Base-by-base conservation (phyloP, 2,888 invertebrate species). In the Dryobotodes eremita region DNA sequence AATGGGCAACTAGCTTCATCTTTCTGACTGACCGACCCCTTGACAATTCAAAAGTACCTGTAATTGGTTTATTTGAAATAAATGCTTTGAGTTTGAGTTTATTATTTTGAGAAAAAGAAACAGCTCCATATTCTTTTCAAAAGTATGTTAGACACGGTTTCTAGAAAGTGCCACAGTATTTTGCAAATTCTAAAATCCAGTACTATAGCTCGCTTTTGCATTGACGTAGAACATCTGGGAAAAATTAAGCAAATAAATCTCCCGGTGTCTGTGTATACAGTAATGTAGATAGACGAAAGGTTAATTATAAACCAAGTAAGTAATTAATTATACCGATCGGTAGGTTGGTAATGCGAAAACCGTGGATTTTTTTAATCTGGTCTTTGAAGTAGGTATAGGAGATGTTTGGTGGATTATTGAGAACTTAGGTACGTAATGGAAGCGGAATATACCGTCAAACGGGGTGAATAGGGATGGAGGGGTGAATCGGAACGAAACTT, bases 281-380 rank as follows among this genome's bases (percentile, higher is more conserved):
- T 36, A 71, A 68, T 55, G 50, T 31, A 20, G 48, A 68, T 53
- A 57, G 17, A 4, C 2, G 62, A n/a, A 26, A 6, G 46, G 42
- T 50, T 83, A 31, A 77, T 77, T 71, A 64, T 50, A 77, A 75
- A 68, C 53, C 23, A 57, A 57, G 57, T 62, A 46, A 57, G 23
- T 64, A 55, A 62, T 81, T 64, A 55, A 62, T 81, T 48, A 48
- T 59, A 75, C 2, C 15, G 23, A 62, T 36, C 23, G 20, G 68
- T 26, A 31, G 36, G n/a, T 62, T 48, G 53, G 10, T 55, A 26
- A 55, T n/a, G 0, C 20, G 0, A 68, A 50, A 70, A 36, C 17
- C 11, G 11, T 31, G 36, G 1, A 0, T n/a, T 46, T 31, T 71
- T 31, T 6, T 17, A 68, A 70, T 31, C 55, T 2, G 53, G 13